Conservation (phyloP, 2,797 vertebrate genomes). For the Chaunax sp. region DNA sequence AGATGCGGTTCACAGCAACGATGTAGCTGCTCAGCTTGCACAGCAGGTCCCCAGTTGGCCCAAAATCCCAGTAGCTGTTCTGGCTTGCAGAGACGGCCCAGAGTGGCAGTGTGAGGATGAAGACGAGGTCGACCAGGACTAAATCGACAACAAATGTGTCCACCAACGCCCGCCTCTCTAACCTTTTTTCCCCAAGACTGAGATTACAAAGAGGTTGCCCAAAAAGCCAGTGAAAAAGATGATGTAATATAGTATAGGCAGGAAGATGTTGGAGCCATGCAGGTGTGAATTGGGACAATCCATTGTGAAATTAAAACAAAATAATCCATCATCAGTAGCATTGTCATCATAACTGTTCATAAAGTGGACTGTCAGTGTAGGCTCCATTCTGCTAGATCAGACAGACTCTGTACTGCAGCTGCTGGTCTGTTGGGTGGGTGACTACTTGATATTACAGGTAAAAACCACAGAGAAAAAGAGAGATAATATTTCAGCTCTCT, state of each 20-base stretch:
- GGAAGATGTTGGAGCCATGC: constrained; percentile 46
- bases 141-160: constrained; percentile 90
- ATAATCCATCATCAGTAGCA: accelerated
- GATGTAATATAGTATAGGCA: constrained; percentile 84
- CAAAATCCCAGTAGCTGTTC: constrained; percentile 81
- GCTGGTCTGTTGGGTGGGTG: constrained; percentile 7
- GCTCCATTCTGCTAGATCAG: constrained; percentile 51
- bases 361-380: neutral
- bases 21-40: constrained; percentile 89
- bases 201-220: constrained; percentile 88
- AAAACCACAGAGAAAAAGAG: constrained; percentile 61
- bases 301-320: accelerated
- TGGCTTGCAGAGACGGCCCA: constrained; percentile 83
- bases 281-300: constrained; percentile 27
- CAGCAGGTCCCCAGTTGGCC: constrained; percentile 55
- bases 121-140: constrained; percentile 87
- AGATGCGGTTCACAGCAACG: constrained; percentile 88
- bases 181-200: constrained; percentile 73
- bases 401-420: constrained; percentile 28
- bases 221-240: constrained; percentile 85
- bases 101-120: constrained; percentile 87
- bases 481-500: constrained; percentile 18
- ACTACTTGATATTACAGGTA: neutral
- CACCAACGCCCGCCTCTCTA: constrained; percentile 78
- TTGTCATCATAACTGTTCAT: neutral